Evolutionary conservation across 2,888 invertebrate genomes (phyloP).

Genomic region (Tridacna gigas): DNA sequence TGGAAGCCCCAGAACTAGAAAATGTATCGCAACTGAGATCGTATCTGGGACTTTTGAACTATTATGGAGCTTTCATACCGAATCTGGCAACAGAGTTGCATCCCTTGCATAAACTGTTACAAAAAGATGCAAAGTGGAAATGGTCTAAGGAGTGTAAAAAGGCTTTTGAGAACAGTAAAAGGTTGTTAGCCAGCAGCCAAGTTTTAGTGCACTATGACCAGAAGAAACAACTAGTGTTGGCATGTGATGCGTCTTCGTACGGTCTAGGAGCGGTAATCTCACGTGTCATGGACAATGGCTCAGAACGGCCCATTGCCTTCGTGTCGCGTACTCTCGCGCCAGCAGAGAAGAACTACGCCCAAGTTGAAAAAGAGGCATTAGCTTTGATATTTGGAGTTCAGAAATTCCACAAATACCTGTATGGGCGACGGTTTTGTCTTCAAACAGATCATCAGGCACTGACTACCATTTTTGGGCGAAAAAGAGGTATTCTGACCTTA

Average conservation of each 20-base stretch:
- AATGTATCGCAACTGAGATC: slow-evolving; percentile 49
- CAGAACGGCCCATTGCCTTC: slow-evolving; percentile 83
- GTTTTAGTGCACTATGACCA: slow-evolving; percentile 59
- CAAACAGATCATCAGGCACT: slow-evolving; percentile 75
- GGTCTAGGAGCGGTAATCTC: slow-evolving; percentile 69
- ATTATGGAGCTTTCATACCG: slow-evolving; percentile 52
- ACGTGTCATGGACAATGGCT: slow-evolving; percentile 79
- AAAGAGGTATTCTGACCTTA: slow-evolving; percentile 73
- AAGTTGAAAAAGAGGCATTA: slow-evolving; percentile 83
- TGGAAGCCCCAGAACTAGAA: slow-evolving; percentile 40
- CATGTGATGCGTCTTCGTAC: slow-evolving; percentile 64
- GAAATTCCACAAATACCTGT: slow-evolving; percentile 84
- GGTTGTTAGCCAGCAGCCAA: not conserved
- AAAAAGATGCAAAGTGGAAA: slow-evolving; percentile 15
- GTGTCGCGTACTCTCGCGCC: slow-evolving; percentile 53
- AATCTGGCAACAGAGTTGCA: slow-evolving; percentile 37
- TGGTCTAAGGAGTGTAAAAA: slow-evolving; percentile 18
- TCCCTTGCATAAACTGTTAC: slow-evolving; percentile 29
- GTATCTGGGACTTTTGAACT: slow-evolving; percentile 50
- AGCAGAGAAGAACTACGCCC: slow-evolving; percentile 75
- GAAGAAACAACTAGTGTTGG: slow-evolving; percentile 47
- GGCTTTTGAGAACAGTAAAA: slow-evolving; percentile 24
- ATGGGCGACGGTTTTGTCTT: slow-evolving; percentile 83
- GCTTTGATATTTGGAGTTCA: slow-evolving; percentile 77
- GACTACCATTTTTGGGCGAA: slow-evolving; percentile 78